These are phyloP conservation scores for Decapterus maruadsi DNA, from an alignment of 2,797 vertebrate genomes.

Conservation along the genomic window DNA sequence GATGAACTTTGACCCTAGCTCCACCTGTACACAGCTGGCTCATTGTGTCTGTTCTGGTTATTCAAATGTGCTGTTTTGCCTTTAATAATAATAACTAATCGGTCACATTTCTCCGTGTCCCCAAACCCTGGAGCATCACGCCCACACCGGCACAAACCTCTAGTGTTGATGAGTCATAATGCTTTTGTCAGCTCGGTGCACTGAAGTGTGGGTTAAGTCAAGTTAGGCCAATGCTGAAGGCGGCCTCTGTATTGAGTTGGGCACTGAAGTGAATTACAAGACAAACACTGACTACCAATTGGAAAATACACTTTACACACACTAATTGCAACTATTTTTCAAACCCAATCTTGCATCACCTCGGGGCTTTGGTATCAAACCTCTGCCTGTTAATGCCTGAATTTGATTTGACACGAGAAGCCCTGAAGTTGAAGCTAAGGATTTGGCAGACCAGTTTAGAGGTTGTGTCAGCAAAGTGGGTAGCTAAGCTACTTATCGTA, in stretches of 20 bases:
- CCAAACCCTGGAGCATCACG: not conserved
- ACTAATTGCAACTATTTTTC: slow-evolving; percentile 59
- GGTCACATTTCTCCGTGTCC: not conserved
- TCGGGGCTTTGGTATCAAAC: slow-evolving; percentile 58
- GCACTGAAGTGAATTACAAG: slow-evolving; percentile 43
- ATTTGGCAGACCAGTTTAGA: slow-evolving; percentile 62
- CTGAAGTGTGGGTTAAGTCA: slow-evolving; percentile 30
- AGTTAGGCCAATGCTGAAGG: slow-evolving; percentile 5
- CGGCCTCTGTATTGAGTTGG: slow-evolving; percentile 32
- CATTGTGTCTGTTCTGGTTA: not conserved
- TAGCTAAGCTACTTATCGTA: slow-evolving; percentile 77
- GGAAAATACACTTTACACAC: slow-evolving; percentile 45
- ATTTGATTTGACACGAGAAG: slow-evolving; percentile 64
- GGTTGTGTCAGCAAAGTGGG: slow-evolving; percentile 71
- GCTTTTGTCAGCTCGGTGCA: slow-evolving; percentile 19
- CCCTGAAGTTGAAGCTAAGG: slow-evolving; percentile 65
- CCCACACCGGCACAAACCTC: not conserved
- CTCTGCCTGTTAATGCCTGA: slow-evolving; percentile 50
- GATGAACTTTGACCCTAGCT: too few relatives aligned
- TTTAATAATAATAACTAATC: not conserved
- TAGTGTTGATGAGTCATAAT: slow-evolving; percentile 4
- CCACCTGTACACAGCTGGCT: too few relatives aligned
- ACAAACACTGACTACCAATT: slow-evolving; percentile 41
- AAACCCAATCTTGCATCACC: slow-evolving; percentile 48
- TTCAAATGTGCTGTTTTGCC: not conserved